Conservation (phyloP, 2,113 vertebrate genomes). For the Argyrosomus japonicus region DNA sequence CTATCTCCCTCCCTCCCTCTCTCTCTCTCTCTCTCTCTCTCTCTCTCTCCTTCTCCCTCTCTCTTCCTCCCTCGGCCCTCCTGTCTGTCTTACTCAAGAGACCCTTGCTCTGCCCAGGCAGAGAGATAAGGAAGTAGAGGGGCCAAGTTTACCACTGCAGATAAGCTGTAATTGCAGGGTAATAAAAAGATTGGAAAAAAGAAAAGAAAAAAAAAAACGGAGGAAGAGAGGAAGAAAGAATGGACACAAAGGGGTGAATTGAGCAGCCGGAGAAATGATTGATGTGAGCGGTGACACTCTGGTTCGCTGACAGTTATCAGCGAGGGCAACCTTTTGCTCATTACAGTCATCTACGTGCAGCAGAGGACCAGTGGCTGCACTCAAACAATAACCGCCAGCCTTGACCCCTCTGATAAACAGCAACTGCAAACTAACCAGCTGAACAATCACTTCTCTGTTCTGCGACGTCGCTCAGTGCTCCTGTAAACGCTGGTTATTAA, state of each 20-base stretch:
- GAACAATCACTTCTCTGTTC: constrained; percentile 77
- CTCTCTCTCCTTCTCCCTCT: constrained; percentile 7
- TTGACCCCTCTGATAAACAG: constrained; percentile 79
- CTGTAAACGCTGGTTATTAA: constrained; percentile 55
- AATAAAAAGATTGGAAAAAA: constrained; percentile 71
- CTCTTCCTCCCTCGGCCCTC: constrained; percentile 46
- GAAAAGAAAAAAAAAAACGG: constrained; percentile 50
- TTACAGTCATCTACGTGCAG: constrained; percentile 53
- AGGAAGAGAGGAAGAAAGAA: constrained; percentile 52
- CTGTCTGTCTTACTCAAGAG: constrained; percentile 73
- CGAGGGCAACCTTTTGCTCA: constrained; percentile 60
- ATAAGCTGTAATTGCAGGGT: constrained; percentile 82
- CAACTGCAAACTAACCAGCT: constrained; percentile 65
- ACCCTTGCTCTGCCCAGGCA: constrained; percentile 75
- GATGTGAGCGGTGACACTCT: constrained; percentile 62
- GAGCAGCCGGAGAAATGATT: constrained; percentile 72
- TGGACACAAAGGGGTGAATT: constrained; percentile 64
- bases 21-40: background rate
- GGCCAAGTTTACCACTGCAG: constrained; percentile 76
- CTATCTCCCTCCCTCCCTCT: background rate
- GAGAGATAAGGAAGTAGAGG: constrained; percentile 75
- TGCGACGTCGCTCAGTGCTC: constrained; percentile 33
- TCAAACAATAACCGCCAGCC: constrained; percentile 70
- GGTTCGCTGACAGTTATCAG: constrained; percentile 70
- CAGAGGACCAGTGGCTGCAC: constrained; percentile 59